phyloP scores from a whole-genome alignment of 2,113 vertebrate genomes.

The Monarcha castaneiventris region DNA sequence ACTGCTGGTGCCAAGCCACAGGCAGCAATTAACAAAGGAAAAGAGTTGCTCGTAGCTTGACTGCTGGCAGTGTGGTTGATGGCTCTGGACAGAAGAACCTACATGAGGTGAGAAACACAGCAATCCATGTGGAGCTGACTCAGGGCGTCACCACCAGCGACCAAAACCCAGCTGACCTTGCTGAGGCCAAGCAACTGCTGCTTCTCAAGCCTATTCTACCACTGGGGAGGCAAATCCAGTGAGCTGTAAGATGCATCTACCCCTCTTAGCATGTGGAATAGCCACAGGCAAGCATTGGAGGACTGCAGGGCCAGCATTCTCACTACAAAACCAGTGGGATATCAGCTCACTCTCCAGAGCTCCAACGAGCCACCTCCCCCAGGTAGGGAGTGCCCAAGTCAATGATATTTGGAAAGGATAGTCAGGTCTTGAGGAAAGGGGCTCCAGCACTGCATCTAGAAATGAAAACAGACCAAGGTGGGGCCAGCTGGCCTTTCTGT shows the following conservation, averaged over 20 bases:
- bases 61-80: slow-evolving; percentile 9
- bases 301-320: not conserved
- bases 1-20: slow-evolving; percentile 45
- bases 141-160: not conserved
- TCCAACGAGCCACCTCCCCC: not conserved
- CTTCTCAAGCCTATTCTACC: not conserved
- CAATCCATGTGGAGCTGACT: not conserved
- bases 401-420: not conserved
- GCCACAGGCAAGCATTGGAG: not conserved
- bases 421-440: not conserved
- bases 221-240: not conserved
- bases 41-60: not conserved
- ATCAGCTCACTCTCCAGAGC: not conserved
- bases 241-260: not conserved
- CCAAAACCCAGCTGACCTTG: not conserved
- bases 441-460: not conserved
- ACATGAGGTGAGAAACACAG: not conserved
- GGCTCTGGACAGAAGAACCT: not conserved
- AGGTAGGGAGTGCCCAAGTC: not conserved
- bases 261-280: not conserved
- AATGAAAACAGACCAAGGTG: not conserved
- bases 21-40: slow-evolving; percentile 14
- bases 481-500: not conserved
- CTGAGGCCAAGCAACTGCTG: not conserved
- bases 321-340: not conserved